Evolutionary conservation across 2,888 invertebrate species (phyloP), one percentile per base, ranked within the genome.

Genomic region (Torymus auratus): DNA sequence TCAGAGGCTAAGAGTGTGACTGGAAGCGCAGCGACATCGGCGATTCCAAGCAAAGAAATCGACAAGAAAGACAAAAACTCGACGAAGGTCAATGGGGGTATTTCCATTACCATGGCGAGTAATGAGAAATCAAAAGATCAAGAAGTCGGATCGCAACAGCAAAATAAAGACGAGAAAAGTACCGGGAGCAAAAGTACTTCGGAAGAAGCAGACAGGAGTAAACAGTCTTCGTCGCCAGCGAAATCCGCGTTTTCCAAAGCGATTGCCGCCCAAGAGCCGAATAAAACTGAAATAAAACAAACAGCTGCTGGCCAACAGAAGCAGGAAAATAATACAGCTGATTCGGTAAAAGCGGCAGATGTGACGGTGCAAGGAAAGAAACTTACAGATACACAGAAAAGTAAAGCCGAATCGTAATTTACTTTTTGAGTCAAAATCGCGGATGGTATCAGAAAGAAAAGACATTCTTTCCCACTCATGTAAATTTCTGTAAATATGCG

Each of bases 361-460:
- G 60, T 61, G 12, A 17, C 71, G 15, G 17, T 86, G 77, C 87
- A 87, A 81, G 86, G 83, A 58, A 89, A 88, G 23, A 89, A 88
- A 67, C 84, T 17, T 4, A 23, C 41, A 41, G 89, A 89, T 60
- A 83, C 83, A 69, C 87, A 88, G 81, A 87, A 85, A 67, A 87
- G 83, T 75, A 88, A 89, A 83, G 85, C 85, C 12, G 89, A 90
- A 61, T 88, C 89, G 84, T 90, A 90, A 89, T 85, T 82, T 3
- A 28, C 64, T 17, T 55, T 61, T 71, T 15, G 17, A 17, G 15
- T 64, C 5, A 4, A 64, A 52, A 60, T 52, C 17, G n/a, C 71
- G 11, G 62, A 62, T 69, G 52, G 15, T 70, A n/a, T n/a, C n/a
- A 15, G 58, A 23, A 50, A 13, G 5, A 73, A 58, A 11, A 20